A percentile compares a stretch with the other conserved stretches of the same genome.
These are phyloP conservation scores for Monochamus alternatus DNA, from an alignment of 2,888 invertebrate genomes.

Conservation along the genomic window DNA sequence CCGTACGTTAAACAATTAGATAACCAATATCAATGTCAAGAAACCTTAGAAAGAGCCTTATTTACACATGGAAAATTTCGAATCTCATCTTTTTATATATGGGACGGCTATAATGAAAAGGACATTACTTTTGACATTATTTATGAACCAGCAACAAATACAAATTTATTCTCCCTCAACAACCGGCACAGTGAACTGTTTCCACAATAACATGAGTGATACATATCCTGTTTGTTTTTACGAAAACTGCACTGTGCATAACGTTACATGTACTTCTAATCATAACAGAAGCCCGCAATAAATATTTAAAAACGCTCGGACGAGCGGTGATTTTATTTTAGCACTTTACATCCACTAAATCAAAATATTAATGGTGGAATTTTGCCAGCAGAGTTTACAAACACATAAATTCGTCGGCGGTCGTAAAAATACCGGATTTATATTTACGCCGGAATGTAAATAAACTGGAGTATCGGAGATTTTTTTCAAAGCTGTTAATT, in stretches of 20 bases:
- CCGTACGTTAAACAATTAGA: no score
- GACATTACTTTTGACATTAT: constrained; percentile 45
- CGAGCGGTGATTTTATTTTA: constrained; percentile 25
- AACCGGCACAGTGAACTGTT: background rate
- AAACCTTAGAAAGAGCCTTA: no score
- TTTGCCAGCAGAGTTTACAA: constrained; percentile 37
- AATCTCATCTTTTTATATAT: no score
- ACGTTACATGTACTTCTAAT: background rate
- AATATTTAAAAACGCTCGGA: constrained; percentile 25
- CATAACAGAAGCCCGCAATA: background rate
- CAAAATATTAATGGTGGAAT: constrained; percentile 41
- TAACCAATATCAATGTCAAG: no score
- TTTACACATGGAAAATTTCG: no score
- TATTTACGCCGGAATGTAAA: constrained; percentile 30
- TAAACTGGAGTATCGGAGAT: constrained; percentile 2
- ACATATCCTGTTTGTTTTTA: background rate
- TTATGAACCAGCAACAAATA: constrained; percentile 49
- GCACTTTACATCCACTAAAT: constrained; percentile 27
- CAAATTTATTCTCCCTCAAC: constrained; percentile 54
- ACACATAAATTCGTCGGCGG: constrained; percentile 23
- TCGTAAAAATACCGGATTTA: constrained; percentile 30
- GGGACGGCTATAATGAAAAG: no score
- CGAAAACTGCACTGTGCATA: background rate
- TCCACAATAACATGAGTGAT: background rate
- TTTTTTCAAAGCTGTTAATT: no score